Conservation (phyloP, 2,888 invertebrate species). For the Chouioia cunea region DNA sequence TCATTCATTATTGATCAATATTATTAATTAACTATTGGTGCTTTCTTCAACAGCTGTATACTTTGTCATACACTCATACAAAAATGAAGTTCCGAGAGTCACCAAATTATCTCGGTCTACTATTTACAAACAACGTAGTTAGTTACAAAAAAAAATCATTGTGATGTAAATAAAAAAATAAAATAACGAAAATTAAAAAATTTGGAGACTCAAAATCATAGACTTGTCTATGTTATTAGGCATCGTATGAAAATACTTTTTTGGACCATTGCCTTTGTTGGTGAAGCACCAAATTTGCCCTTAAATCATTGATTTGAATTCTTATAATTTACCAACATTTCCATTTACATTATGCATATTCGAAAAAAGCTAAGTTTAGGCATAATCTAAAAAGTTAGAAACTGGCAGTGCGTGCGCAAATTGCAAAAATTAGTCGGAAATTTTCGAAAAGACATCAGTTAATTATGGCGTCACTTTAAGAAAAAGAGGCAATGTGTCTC, state of each 20-base stretch:
- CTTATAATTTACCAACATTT: slow-evolving; percentile 28
- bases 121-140: not conserved
- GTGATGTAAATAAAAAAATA: slow-evolving; percentile 1
- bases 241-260: slow-evolving; percentile 33
- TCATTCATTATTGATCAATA: too few relatives aligned
- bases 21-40: not conserved
- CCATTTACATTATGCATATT: slow-evolving; percentile 25
- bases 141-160: slow-evolving; percentile 1
- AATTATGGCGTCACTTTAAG: too few relatives aligned
- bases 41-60: slow-evolving; percentile 20
- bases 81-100: slow-evolving; percentile 14
- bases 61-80: slow-evolving; percentile 4
- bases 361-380: slow-evolving; percentile 21
- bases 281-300: slow-evolving; percentile 4
- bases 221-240: not conserved
- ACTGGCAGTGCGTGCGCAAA: slow-evolving; percentile 17
- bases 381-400: slow-evolving; percentile 3
- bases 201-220: slow-evolving; percentile 15
- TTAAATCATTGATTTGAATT: slow-evolving; percentile 8
- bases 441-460: not conserved
- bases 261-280: slow-evolving; percentile 17
- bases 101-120: slow-evolving; percentile 12
- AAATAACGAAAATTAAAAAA: slow-evolving; percentile 7
- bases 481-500: too few relatives aligned
- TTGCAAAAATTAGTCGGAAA: not conserved